A percentile compares a stretch with the other conserved stretches of the same genome.
These are phyloP conservation scores for Chloebia gouldiae DNA, from an alignment of 2,113 vertebrate species.

Conservation along the genomic window DNA sequence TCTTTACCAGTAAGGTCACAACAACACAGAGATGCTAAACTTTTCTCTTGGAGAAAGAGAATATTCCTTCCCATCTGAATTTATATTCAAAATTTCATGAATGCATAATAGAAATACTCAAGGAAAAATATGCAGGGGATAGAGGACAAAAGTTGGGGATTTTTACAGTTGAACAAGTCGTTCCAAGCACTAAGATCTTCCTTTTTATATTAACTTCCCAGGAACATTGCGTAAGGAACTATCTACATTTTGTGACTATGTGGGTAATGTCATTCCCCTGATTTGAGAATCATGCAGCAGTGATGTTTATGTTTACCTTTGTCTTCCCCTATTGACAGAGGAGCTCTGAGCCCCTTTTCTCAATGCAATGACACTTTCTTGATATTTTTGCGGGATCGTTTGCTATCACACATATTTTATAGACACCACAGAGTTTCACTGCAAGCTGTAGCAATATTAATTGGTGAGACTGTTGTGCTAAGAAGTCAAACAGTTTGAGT, in stretches of 20 bases:
- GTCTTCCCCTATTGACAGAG: neutral
- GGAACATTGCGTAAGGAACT: neutral
- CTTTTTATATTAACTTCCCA: neutral
- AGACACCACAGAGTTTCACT: neutral
- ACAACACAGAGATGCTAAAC: neutral
- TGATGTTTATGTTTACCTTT: neutral
- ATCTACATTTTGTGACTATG: neutral
- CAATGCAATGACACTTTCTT: neutral
- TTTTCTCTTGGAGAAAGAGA: neutral
- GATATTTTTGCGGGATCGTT: neutral
- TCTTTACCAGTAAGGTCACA: neutral
- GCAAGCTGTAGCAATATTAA: neutral
- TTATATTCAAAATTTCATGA: neutral
- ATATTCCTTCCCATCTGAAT: neutral
- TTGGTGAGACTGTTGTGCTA: neutral
- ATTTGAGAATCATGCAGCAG: neutral
- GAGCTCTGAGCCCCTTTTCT: neutral
- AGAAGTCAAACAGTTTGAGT: neutral
- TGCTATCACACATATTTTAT: neutral
- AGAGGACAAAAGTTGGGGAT: neutral
- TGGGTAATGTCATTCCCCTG: neutral
- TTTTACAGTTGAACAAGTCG: neutral
- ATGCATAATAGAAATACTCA: neutral
- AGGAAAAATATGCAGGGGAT: neutral
- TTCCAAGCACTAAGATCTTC: neutral